Percentiles rank a stretch among this genome's conserved stretches.
Conservation (phyloP, 2,797 vertebrate species). For the Malacoctenus gilli region DNA sequence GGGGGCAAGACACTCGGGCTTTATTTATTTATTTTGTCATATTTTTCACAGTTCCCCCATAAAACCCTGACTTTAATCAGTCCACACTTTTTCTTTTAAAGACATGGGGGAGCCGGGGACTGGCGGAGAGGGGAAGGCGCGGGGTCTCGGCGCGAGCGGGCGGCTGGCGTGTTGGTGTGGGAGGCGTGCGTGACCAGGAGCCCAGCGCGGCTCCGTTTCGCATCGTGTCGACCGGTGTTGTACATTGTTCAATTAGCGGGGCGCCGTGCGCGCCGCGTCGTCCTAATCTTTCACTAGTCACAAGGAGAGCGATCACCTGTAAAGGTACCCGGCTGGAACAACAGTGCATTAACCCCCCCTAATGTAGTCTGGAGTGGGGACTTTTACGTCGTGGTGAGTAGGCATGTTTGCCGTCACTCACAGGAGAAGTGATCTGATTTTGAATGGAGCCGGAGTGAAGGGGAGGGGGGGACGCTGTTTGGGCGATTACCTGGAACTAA, state of each 20-base stretch:
- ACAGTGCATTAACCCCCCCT: conserved; percentile 12
- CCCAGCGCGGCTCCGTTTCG: conserved; percentile 10
- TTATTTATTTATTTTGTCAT: conserved; percentile 80
- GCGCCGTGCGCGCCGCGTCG: background rate
- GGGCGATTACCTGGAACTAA: conserved; percentile 62
- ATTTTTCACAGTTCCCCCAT: conserved; percentile 67
- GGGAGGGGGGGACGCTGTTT: conserved; percentile 44
- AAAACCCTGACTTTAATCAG: conserved; percentile 76
- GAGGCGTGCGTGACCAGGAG: conserved; percentile 14
- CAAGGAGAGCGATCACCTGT: conserved; percentile 29
- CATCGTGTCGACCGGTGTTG: conserved; percentile 2
- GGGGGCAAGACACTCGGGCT: conserved; percentile 62
- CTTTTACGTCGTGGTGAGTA: conserved; percentile 18
- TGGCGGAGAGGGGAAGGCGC: conserved; percentile 18
- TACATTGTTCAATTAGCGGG: conserved; percentile 23
- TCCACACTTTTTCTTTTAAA: conserved; percentile 73
- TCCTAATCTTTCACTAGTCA: conserved; percentile 26
- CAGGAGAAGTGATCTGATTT: conserved; percentile 43
- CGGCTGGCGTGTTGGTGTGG: conserved; percentile 17
- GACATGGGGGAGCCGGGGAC: conserved; percentile 65
- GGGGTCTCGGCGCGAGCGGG: conserved; percentile 19
- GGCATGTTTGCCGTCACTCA: conserved; percentile 42
- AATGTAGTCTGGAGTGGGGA: conserved; percentile 12
- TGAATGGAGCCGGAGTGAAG: conserved; percentile 44
- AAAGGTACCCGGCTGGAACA: conserved; percentile 46